A percentile compares a stretch with the other conserved stretches of the same genome.
Conservation (phyloP, 2,113 vertebrate genomes). For the Hemiscyllium ocellatum region DNA sequence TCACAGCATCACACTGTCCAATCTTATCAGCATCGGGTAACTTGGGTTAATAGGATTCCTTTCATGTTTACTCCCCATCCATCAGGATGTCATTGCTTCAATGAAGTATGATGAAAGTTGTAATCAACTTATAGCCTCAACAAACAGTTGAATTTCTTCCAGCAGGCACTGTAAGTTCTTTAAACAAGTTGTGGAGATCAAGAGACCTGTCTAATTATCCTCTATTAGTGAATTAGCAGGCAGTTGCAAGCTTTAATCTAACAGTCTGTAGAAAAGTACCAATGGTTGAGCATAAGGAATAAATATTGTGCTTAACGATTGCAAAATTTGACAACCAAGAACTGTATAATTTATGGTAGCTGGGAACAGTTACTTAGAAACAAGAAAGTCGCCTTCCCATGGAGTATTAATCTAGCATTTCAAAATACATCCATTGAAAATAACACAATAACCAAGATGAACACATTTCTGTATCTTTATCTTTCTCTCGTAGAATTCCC, state of each 20-base stretch:
- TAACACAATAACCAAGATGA: background rate
- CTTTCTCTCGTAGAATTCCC: background rate
- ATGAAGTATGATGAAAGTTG: background rate
- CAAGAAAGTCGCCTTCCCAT: background rate
- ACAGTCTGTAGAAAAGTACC: background rate
- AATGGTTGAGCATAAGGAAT: background rate
- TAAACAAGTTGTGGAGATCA: no score
- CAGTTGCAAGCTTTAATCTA: background rate
- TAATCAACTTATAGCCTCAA: background rate
- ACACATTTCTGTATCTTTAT: background rate
- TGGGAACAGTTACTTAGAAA: background rate
- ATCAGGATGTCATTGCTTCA: background rate
- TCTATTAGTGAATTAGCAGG: background rate
- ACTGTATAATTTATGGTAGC: background rate
- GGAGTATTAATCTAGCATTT: background rate
- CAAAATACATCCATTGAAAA: background rate
- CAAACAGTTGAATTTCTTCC: background rate
- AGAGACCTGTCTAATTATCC: background rate
- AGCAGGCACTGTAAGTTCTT: background rate
- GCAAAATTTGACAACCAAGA: background rate
- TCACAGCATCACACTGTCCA: background rate
- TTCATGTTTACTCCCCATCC: background rate
- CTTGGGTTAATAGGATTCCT: background rate
- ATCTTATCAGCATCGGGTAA: background rate
- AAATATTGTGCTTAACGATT: constrained; percentile 20